Evolutionary conservation across 2,113 vertebrate genomes (phyloP).

Genomic region (Eublepharis macularius): DNA sequence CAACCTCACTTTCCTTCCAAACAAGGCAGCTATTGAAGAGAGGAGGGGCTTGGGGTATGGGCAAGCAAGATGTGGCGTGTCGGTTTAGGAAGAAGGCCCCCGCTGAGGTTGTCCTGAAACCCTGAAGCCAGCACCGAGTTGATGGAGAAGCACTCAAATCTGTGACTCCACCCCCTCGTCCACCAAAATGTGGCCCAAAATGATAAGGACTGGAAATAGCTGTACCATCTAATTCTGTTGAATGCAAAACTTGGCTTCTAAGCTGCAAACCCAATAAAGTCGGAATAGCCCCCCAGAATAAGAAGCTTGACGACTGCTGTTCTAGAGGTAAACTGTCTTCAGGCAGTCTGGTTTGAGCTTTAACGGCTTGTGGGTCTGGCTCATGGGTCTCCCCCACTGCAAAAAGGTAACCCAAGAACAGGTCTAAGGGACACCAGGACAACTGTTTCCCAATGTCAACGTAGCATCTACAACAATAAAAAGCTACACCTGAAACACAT

Average conservation of each 20-base stretch:
- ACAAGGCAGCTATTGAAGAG: no score
- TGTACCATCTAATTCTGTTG: no score
- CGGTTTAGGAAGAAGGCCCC: no score
- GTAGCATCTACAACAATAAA: neutral
- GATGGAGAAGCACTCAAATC: neutral
- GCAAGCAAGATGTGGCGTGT: no score
- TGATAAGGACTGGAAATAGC: no score
- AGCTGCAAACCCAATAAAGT: neutral
- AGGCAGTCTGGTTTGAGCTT: neutral
- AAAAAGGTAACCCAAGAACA: neutral
- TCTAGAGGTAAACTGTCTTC: neutral
- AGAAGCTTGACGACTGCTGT: neutral
- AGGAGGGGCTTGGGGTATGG: no score
- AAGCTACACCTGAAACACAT: neutral
- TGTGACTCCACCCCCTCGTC: neutral
- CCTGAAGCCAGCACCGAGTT: no score
- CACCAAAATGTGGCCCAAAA: neutral
- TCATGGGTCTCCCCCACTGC: no score
- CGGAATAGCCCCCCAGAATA: neutral
- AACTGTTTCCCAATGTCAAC: neutral
- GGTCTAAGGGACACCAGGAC: neutral
- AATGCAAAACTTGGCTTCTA: neutral
- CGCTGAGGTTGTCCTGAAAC: no score
- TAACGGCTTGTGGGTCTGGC: neutral
- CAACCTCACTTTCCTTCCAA: no score